phyloP scores from a whole-genome alignment of 2,797 vertebrate species.

The Anabacerthia variegaticeps region DNA sequence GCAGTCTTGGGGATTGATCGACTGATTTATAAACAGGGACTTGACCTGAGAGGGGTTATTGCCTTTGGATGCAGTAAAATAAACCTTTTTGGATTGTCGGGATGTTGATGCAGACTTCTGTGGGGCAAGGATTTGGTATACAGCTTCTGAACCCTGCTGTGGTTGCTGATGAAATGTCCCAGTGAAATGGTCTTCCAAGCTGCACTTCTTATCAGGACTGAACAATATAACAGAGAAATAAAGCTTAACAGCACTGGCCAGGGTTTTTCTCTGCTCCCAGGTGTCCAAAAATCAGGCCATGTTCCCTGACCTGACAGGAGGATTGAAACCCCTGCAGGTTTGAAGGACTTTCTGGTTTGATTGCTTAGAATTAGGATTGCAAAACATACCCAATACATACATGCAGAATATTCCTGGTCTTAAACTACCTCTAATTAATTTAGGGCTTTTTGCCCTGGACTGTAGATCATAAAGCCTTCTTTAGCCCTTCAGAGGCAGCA shows the following conservation, averaged over 20 bases:
- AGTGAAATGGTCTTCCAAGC: not conserved
- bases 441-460: not conserved
- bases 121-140: not conserved
- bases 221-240: not conserved
- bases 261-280: not conserved
- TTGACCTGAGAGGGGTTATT: not conserved
- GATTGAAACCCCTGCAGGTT: not conserved
- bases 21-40: slow-evolving; percentile 1
- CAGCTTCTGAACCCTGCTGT: not conserved
- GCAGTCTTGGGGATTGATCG: not conserved
- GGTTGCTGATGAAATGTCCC: not conserved
- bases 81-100: not conserved
- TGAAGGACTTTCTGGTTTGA: not conserved
- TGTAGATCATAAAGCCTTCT: not conserved
- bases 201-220: not conserved
- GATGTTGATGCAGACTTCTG: not conserved
- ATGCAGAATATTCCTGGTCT: not conserved
- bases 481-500: not conserved
- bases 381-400: not conserved
- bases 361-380: not conserved
- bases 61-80: not conserved
- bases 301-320: not conserved
- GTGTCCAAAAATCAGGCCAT: not conserved
- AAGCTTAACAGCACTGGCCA: not conserved
- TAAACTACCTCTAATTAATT: not conserved